Evolutionary conservation across 2,888 invertebrate species (phyloP), one percentile per base, ranked within the genome.

Genomic region (Aspidiotus destructor): DNA sequence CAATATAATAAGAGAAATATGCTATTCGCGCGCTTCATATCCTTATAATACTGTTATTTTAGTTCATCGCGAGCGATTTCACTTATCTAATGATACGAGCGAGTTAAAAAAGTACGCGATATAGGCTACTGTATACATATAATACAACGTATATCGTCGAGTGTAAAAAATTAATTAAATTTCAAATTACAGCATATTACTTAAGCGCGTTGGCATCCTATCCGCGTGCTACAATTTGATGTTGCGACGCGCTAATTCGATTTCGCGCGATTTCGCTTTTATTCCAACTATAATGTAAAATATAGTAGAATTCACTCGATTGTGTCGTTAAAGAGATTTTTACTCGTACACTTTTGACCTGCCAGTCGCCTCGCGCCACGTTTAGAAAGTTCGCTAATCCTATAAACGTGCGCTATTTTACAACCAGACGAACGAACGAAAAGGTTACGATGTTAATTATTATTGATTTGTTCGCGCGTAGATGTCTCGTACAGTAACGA

Each of bases 91-190:
- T 28, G 28, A 28, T 28, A 28, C 28, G 28, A 28, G 28, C 28
- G 5, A 28, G 28, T 28, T n/a, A 28, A 28, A 28, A 28, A 28
- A 28, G 28, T 28, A 28, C 28, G n/a, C n/a, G 28, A 28, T 28
- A 28, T 28, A 28, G 28, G 28, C 28, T 28, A 28, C 28, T 28
- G 28, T 28, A 28, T 48, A 48, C 48, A 3, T n/a, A n/a, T 48
- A 48, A 48, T 48, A 48, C 11, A 13, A 11, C 11, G 48, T n/a
- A n/a, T 13, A 48, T 48, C n/a, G n/a, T 48, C 48, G 48, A 48
- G 48, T 48, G 48, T 11, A 48, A 48, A 48, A 48, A 48, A 48
- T 48, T 48, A 48, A 48, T 48, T 48, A 48, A 48, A 48, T 48
- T 48, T 48, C 11, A 48, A 48, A 48, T 48, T 48, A 28, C 28